Evolutionary conservation across 2,888 invertebrate species (phyloP), one percentile per base, ranked within the genome.

Genomic region (Crocallis elinguaria): DNA sequence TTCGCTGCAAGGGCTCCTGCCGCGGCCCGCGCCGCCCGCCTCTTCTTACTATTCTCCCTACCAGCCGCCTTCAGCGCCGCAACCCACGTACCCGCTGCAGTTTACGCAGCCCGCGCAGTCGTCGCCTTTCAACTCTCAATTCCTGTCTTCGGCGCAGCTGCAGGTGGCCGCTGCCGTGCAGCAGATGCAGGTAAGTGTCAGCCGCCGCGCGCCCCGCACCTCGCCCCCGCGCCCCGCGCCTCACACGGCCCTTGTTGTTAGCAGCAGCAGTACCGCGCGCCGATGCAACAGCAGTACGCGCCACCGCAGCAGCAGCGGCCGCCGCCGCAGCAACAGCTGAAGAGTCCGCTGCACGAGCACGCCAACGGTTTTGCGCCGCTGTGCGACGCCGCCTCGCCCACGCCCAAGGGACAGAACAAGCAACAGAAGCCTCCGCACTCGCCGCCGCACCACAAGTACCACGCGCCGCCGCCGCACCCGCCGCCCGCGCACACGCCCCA

Each of bases 21-120:
- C 88, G 52, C 82, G 90, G 4, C 86, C 88, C 29, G 92, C 91
- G 57, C 90, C 92, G 13, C 88, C 92, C 42, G 87, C 89, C 51
- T 83, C 74, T 64, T 88, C 89, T 1, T 91, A 91, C 82, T 92
- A 92, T 79, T 86, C 92, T 62, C 88, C 88, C 46, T 90, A 91
- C 76, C 90, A 89, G 76, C 87, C 84, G 62, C 82, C 86, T 12
- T 62, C 82, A 14, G 94, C 94, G 45, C 93, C 93, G 14, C 94
- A 94, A 51, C 93, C 93, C 55, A 93, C 93, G 5, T 94, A 93
- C 68, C 93, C 93, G 57, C 86, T 92, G 64, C 94, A 94, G 77
- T 94, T 92, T 80, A 93, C 94, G 50, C 94, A 93, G 69, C 93
- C 92, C 0, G 92, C 93, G 56, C 86, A 93, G 69, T 92, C 92